Evolutionary conservation across 2,797 vertebrate genomes (phyloP), one percentile per base, ranked within the genome.

Genomic region (Rhabdophis nuchalis): DNA sequence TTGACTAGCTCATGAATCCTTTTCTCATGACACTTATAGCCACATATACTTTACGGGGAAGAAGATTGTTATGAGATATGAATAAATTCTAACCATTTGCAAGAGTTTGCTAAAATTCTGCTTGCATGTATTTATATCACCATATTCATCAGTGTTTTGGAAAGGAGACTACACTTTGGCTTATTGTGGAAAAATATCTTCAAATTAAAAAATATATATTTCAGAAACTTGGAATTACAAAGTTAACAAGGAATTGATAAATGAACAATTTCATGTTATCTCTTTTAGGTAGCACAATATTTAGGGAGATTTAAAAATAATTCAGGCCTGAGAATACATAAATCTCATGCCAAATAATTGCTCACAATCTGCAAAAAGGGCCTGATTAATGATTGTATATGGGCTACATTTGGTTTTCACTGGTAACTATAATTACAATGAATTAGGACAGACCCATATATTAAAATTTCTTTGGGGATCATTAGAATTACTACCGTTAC

Each of bases 251-350:
- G 12, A 58, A 13, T 14, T 16, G 32, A 46, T 18, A 50, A 87
- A 91, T 64, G 14, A 16, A 72, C 54, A 86, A 64, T n/a, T 77
- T 11, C 61, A 54, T 93, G 23, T 52, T 93, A 54, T 89, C 20
- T 92, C 86, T 92, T 64, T 90, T 32, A 94, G 94, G 29, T 52
- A 77, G 50, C 25, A 89, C 32, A 93, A 25, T 46, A 82, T 46
- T 46, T 82, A 46, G 7, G 13, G 32, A 4, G 82, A 61, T 60
- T 87, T 72, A 57, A 89, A 91, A 93, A 58, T 41, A 91, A 92
- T 5, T 91, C 60, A 87, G 91, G 90, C 9, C 77, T 86, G 25
- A 92, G 85, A 91, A 13, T 91, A 16, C 53, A 93, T 61, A 9
- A 87, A 72, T 58, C 64, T 86, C 29, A 86, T 18, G 61, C 29